Conservation (phyloP, 2,888 invertebrate genomes). For the Hyposoter didymator region DNA sequence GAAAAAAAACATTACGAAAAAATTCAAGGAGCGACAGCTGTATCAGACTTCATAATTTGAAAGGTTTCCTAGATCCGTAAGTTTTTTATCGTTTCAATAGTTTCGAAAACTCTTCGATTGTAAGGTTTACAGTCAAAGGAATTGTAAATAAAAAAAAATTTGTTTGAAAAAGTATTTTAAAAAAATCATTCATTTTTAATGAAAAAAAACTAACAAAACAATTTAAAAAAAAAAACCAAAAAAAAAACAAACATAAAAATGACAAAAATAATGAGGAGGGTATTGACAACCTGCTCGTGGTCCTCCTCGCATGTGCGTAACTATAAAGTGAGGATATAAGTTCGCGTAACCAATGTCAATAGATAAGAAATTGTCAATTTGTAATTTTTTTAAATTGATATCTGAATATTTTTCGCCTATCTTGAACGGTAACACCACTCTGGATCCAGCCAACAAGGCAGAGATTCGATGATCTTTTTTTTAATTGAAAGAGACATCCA, state of each 20-base stretch:
- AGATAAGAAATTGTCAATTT: not conserved
- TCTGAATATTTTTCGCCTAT: not conserved
- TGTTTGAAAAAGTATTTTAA: not conserved
- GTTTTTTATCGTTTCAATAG: too few species aligned
- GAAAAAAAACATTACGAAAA: not conserved
- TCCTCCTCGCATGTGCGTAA: too few species aligned
- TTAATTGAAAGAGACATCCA: too few species aligned
- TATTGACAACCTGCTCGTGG: too few species aligned
- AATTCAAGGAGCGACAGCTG: too few species aligned
- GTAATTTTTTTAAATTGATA: not conserved
- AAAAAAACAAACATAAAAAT: too few species aligned
- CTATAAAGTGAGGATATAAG: not conserved
- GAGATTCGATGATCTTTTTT: too few species aligned
- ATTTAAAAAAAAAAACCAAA: not conserved
- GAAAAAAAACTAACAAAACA: not conserved
- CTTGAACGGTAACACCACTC: not conserved
- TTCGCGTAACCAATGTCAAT: constrained; percentile 6
- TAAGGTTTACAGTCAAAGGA: too few species aligned
- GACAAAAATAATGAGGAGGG: too few species aligned
- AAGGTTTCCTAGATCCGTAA: too few species aligned
- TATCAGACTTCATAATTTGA: too few species aligned
- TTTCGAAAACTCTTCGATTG: too few species aligned
- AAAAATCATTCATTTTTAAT: not conserved
- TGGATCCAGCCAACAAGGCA: not conserved
- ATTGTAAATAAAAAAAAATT: not conserved